These are phyloP conservation scores for Drosophila parvula DNA, from an alignment of 1,140 invertebrate genomes.

Conservation along the genomic window DNA sequence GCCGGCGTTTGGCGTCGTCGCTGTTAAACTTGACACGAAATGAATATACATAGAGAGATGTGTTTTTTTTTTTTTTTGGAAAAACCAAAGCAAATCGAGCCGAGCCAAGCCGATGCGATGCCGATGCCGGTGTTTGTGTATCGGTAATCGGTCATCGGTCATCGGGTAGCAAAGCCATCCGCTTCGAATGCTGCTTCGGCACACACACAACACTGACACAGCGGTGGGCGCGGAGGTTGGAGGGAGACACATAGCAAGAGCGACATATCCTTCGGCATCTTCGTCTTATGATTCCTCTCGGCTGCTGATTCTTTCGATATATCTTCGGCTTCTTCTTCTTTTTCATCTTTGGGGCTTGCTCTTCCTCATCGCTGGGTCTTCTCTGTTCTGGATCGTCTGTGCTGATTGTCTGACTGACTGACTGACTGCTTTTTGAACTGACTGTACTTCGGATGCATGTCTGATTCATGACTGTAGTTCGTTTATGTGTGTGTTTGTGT, in stretches of 20 bases:
- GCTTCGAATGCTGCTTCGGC: conserved; percentile 26
- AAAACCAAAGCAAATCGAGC: conserved; percentile 65
- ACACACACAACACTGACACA: conserved; percentile 40
- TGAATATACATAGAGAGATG: conserved; percentile 59
- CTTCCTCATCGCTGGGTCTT: conserved; percentile 1
- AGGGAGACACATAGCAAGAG: conserved; percentile 40
- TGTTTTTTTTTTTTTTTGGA: conserved; percentile 24
- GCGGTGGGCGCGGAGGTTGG: conserved; percentile 25
- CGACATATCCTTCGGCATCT: conserved; percentile 3
- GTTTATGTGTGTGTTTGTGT: conserved; percentile 6
- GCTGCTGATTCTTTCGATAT: neutral
- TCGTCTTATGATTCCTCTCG: conserved; percentile 9
- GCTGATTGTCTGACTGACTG: conserved; percentile 47
- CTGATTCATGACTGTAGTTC: conserved; percentile 29
- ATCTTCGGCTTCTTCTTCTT: neutral
- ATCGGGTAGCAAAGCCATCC: conserved; percentile 20
- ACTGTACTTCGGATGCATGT: conserved; percentile 38
- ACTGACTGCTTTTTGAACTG: conserved; percentile 31
- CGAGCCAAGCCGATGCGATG: conserved; percentile 35
- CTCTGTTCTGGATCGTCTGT: conserved; percentile 25
- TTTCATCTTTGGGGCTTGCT: conserved; percentile 5
- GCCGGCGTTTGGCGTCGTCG: conserved; percentile 81
- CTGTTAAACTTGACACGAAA: conserved; percentile 79
- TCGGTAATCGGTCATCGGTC: conserved; percentile 6
- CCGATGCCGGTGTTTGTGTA: conserved; percentile 4